Conservation (phyloP, 2,888 invertebrate species). For the Perdita meconis region DNA sequence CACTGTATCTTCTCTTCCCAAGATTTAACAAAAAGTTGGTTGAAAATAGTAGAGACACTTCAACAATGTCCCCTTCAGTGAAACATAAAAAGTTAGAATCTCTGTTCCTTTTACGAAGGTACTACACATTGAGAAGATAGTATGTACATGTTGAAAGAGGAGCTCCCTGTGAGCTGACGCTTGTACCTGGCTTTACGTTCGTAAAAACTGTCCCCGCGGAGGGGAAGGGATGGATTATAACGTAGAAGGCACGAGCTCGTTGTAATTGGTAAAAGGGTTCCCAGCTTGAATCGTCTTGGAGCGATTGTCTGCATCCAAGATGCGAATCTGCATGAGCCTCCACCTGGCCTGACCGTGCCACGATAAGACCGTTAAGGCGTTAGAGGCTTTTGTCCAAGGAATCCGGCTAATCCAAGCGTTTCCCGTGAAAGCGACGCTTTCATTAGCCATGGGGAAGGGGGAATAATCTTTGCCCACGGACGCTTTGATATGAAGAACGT, state of each 20-base stretch:
- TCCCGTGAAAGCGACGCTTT: constrained; percentile 24
- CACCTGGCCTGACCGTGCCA: constrained; percentile 31
- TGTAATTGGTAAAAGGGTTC: constrained; percentile 29
- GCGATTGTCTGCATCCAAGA: constrained; percentile 23
- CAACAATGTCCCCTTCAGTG: too few relatives aligned
- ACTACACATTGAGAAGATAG: too few relatives aligned
- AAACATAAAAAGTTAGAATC: too few relatives aligned
- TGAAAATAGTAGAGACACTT: too few relatives aligned
- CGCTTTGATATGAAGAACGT: constrained; percentile 1
- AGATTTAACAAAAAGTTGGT: too few relatives aligned
- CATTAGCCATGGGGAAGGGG: constrained; percentile 8
- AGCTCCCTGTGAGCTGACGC: neutral
- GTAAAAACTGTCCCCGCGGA: neutral
- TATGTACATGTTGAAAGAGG: neutral
- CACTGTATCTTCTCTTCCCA: too few relatives aligned
- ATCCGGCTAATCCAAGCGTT: constrained; percentile 44
- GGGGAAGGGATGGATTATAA: constrained; percentile 1
- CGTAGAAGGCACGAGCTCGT: neutral
- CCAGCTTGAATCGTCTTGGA: constrained; percentile 2
- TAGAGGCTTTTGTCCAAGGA: constrained; percentile 33
- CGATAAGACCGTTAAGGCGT: constrained; percentile 40
- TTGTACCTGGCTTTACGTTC: neutral
- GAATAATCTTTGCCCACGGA: neutral
- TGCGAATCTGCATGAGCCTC: constrained; percentile 26
- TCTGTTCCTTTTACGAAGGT: too few relatives aligned